Base-by-base conservation (phyloP, 1,140 invertebrate species). In the Bombus waltoni region DNA sequence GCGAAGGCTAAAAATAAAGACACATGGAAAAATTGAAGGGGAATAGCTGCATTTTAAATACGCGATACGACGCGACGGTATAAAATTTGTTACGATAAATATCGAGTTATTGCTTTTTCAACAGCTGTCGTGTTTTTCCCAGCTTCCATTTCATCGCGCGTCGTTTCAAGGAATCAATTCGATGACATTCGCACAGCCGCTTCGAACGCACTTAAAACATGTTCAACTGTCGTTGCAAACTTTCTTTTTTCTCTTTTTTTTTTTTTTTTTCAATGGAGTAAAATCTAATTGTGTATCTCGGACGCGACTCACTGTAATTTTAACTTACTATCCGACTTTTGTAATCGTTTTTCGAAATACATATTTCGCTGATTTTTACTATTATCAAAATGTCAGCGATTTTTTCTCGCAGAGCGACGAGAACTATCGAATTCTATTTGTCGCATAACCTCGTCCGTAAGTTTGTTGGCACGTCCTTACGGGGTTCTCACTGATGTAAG, bases 381-480 rank as follows among this genome's bases (percentile, higher is more conserved):
- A 42, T 42, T 78, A 65, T 65, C 42, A n/a, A 32, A n/a, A 42
- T 13, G n/a, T 65, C 28, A 42, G 13, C 38, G 53, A 59, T 13
- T 22, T 65, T n/a, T 42, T 42, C 57, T 22, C 8, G 9, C 9
- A 1, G 6, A 32, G n/a, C 28, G n/a, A 35, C 71, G 4, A 32
- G 53, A 75, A 75, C 38, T 65, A 66, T 75, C 53, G 53, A 75
- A 75, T 74, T 74, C 65, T 66, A 66, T 66, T n/a, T n/a, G 6
- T n/a, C n/a, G 5, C 59, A n/a, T 65, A 68, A 75, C 70, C 44
- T 18, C 11, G 32, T 66, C 25, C 5, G 4, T 53, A 68, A 68
- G 81, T 53, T 83, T 35, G 70, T 40, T 25, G n/a, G 2, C 25
- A 18, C 13, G 44, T 38, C 9, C 53, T 47, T 47, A 25, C 44